phyloP scores from a whole-genome alignment of 2,797 vertebrate species.

The Neosilurus mollespiculum region DNA sequence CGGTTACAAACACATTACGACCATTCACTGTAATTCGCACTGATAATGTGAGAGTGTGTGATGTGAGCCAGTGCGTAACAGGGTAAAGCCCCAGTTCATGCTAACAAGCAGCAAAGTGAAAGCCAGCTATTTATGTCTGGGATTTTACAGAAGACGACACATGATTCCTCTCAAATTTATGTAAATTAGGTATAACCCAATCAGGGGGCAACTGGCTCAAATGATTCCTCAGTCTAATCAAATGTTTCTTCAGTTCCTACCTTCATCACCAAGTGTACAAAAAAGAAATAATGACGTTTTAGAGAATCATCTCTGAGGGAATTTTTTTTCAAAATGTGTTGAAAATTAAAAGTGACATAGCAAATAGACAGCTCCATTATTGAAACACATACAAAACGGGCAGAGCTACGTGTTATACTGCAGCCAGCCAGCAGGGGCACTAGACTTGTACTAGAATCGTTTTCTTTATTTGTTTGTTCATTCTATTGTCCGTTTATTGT shows the following conservation, averaged over 20 bases:
- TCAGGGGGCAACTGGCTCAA: background rate
- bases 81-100: background rate
- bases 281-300: no score
- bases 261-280: no score
- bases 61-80: background rate
- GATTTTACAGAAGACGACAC: background rate
- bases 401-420: no score
- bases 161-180: background rate
- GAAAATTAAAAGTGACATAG: no score
- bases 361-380: no score
- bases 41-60: background rate
- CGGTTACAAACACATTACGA: background rate
- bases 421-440: no score
- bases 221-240: background rate
- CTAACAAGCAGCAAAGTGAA: background rate
- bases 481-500: no score
- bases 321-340: no score
- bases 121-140: background rate
- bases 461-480: no score
- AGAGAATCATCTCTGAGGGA: no score
- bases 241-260: background rate
- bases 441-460: no score
- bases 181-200: background rate
- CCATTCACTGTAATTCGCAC: background rate
- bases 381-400: no score